phyloP scores from a whole-genome alignment of 2,797 vertebrate genomes.

The Scolopax rusticola region DNA sequence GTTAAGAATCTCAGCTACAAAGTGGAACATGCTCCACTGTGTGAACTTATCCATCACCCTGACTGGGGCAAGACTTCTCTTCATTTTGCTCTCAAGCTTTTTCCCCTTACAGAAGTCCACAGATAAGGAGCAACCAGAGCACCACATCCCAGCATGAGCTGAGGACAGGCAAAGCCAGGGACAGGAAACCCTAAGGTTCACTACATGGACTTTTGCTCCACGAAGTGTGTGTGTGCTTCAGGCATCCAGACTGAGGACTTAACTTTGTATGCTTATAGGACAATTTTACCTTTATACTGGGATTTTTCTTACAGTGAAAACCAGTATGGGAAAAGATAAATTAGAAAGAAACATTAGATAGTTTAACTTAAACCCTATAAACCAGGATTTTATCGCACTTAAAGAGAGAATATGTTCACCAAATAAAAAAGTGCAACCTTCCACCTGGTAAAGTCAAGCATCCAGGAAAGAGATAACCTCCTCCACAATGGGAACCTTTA shows the following conservation, averaged over 20 bases:
- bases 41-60: neutral
- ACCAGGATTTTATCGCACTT: neutral
- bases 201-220: neutral
- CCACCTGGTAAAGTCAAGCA: neutral
- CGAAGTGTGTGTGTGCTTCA: fast-evolving
- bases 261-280: neutral
- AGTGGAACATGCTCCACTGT: fast-evolving
- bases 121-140: neutral
- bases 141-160: neutral
- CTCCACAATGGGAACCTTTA: neutral
- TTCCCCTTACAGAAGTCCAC: neutral
- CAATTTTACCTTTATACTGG: neutral
- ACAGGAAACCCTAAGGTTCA: neutral
- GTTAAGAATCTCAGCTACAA: neutral
- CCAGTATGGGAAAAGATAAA: neutral
- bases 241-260: neutral
- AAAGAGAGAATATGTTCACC: neutral
- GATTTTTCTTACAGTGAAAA: neutral
- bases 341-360: neutral
- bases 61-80: neutral
- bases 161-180: neutral
- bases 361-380: neutral
- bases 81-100: neutral
- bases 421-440: neutral
- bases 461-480: neutral